Percentiles rank a stretch among this genome's conserved stretches.
These are phyloP conservation scores for Lipophrys pholis DNA, from an alignment of 2,113 vertebrate species.

Conservation along the genomic window DNA sequence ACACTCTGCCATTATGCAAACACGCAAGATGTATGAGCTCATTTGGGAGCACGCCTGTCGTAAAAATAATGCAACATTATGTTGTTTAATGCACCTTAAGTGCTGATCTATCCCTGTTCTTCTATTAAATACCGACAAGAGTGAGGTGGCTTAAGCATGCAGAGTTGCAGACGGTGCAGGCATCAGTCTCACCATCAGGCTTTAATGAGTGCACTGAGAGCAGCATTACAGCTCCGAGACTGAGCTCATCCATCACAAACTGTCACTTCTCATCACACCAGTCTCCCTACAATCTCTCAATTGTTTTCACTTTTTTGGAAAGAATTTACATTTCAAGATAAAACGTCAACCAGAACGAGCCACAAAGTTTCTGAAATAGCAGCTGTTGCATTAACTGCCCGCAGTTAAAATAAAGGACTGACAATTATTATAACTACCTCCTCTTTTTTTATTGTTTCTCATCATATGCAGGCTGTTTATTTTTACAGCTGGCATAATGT, in stretches of 20 bases:
- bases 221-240: constrained; percentile 48
- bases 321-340: too few relatives aligned
- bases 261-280: constrained; percentile 8
- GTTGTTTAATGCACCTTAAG: constrained; percentile 70
- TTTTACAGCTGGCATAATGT: too few relatives aligned
- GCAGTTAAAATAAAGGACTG: too few relatives aligned
- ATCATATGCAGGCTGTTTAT: too few relatives aligned
- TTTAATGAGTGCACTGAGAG: constrained; percentile 62
- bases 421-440: too few relatives aligned
- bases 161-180: constrained; percentile 51
- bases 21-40: constrained; percentile 55
- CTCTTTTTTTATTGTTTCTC: too few relatives aligned
- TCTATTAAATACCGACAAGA: constrained; percentile 65
- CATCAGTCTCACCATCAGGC: constrained; percentile 33
- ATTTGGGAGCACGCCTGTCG: constrained; percentile 16
- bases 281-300: too few relatives aligned
- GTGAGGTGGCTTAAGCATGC: constrained; percentile 44
- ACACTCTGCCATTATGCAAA: constrained; percentile 31
- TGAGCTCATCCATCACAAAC: constrained; percentile 34
- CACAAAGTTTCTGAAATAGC: too few relatives aligned
- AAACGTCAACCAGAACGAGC: too few relatives aligned
- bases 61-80: constrained; percentile 58
- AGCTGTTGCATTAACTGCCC: too few relatives aligned
- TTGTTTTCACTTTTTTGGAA: too few relatives aligned
- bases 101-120: constrained; percentile 60